Evolutionary conservation across 2,113 vertebrate genomes (phyloP).

Genomic region (Onychostruthus taczanowskii): DNA sequence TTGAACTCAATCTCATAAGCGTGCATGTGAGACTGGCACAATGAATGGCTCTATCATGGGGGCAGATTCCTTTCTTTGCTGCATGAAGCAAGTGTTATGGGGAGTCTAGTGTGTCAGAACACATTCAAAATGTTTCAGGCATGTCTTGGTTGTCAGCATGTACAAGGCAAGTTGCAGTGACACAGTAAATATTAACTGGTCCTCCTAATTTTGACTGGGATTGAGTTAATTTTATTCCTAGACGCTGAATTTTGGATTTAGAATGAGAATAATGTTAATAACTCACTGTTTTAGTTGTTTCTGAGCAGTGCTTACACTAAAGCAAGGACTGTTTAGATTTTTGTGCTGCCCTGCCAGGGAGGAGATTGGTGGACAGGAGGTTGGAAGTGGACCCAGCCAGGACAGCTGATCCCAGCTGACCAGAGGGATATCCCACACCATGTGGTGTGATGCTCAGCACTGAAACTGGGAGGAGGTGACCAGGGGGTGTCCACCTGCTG

Average conservation of each 20-base stretch:
- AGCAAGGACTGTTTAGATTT: not conserved
- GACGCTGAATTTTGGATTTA: not conserved
- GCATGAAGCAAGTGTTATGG: fast-evolving
- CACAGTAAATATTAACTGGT: not conserved
- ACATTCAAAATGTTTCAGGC: not conserved
- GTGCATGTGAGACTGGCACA: not conserved
- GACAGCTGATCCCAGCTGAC: not conserved
- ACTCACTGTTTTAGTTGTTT: not conserved
- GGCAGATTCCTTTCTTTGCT: not conserved
- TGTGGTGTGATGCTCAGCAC: not conserved
- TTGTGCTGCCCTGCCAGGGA: not conserved
- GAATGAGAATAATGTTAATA: not conserved
- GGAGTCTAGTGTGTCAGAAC: not conserved
- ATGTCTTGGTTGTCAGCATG: not conserved
- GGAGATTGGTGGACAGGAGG: not conserved
- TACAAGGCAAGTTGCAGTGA: not conserved
- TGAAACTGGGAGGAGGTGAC: not conserved
- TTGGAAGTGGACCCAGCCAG: not conserved
- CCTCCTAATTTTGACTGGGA: not conserved
- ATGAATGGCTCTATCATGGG: not conserved
- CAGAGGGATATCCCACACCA: not conserved
- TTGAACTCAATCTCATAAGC: fast-evolving
- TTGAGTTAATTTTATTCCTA: not conserved
- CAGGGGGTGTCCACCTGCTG: not conserved
- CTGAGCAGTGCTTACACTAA: not conserved